Conservation (phyloP, 2,113 vertebrate genomes). For the Vidua macroura region DNA sequence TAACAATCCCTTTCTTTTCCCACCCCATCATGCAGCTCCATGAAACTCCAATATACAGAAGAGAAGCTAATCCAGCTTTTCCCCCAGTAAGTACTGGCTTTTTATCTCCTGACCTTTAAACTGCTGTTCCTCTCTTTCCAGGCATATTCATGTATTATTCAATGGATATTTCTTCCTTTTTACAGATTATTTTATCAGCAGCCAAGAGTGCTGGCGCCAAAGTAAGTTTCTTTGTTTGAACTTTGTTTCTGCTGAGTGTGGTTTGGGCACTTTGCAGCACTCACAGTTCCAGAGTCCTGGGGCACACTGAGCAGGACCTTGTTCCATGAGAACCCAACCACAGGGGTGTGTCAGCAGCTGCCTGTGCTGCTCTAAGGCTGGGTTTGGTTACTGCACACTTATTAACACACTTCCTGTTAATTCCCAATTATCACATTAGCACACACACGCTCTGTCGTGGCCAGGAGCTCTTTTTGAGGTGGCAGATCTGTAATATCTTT, state of each 20-base stretch:
- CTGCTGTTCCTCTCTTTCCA: background rate
- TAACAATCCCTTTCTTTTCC: background rate
- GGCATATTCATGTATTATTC: background rate
- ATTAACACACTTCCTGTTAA: background rate
- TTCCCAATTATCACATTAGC: background rate
- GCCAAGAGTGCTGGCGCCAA: conserved; percentile 60
- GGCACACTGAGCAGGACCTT: background rate
- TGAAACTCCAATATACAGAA: conserved; percentile 46
- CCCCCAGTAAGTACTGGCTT: conserved; percentile 47
- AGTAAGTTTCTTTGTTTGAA: conserved; percentile 47
- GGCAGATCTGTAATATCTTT: background rate
- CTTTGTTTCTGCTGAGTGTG: background rate
- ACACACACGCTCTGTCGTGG: background rate
- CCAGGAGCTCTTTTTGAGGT: background rate
- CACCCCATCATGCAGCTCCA: conserved; percentile 22
- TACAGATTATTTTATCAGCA: conserved; percentile 70
- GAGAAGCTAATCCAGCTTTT: conserved; percentile 33
- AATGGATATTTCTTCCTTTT: conserved; percentile 9
- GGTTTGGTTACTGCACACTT: background rate
- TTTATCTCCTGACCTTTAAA: background rate
- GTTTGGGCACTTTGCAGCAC: background rate
- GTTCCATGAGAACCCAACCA: background rate
- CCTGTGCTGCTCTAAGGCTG: background rate
- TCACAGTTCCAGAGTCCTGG: background rate
- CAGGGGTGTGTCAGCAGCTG: background rate